Evolutionary conservation across 2,113 vertebrate genomes (phyloP), one percentile per base, ranked within the genome.

Genomic region (Megalops atlanticus): DNA sequence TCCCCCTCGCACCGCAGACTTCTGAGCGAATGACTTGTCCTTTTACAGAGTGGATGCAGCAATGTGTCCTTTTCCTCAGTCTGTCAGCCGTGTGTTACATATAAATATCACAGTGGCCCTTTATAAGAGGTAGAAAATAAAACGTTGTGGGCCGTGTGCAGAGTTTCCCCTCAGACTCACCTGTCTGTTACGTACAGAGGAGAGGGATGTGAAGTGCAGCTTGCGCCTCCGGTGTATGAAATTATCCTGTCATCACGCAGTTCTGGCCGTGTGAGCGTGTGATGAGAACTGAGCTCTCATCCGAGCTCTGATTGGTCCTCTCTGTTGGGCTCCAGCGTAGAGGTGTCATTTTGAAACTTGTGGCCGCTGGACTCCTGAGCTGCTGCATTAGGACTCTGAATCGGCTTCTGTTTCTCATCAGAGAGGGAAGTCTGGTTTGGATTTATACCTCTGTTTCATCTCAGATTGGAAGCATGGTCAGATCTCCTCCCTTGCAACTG

Each of bases 401-500:
- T n/a, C n/a, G n/a, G n/a, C n/a, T n/a, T n/a, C n/a, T n/a, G n/a
- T n/a, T 33, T 24, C 40, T 75, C 24, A 49, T 49, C 74, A 12
- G 43, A 47, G 45, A 76, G 27, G 14, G 74, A 10, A 24, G 31
- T 49, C 45, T 76, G 74, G 74, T 40, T 76, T 27, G 14, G 11
- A 40, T 76, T 49, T 21, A 43, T n/a, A n/a, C 74, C 49, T 76
- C 74, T 76, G 74, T 76, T 76, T 76, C 35, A 40, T 31, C 33
- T 35, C 16, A 49, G 35, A 76, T 41, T 76, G 45, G 27, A 76
- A 76, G 74, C 74, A 76, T 41, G 35, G 31, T 12, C 74, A 4
- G 5, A 27, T 21, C n/a, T 27, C 6, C 74, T 76, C 43, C 43
- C 33, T 49, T 76, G 43, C 74, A 47, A 10, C 43, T 52, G 27